Conservation (phyloP, 2,888 invertebrate genomes). For the Nemurella pictetii region DNA sequence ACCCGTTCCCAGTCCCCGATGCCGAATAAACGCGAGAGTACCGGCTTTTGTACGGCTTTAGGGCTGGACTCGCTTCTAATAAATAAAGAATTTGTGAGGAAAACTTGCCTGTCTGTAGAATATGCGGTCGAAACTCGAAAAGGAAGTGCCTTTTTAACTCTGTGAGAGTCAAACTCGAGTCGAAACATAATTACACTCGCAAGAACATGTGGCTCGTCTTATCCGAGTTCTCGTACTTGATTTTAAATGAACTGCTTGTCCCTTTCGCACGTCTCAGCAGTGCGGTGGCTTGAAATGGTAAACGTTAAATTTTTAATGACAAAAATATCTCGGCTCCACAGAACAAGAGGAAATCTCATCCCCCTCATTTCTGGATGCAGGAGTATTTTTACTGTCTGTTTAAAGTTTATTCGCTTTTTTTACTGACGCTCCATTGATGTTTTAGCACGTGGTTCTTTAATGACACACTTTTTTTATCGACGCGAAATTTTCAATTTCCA, state of each 20-base stretch:
- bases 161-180: not conserved
- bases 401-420: slow-evolving; percentile 1
- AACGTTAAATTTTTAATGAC: not conserved
- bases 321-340: not conserved
- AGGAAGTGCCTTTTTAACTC: not conserved
- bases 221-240: not conserved
- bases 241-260: not conserved
- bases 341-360: not conserved
- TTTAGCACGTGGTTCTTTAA: slow-evolving; percentile 19
- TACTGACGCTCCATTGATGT: slow-evolving; percentile 6
- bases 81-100: not conserved
- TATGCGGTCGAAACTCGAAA: not conserved
- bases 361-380: not conserved
- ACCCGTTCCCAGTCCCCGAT: not conserved
- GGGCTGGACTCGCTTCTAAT: not conserved
- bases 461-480: slow-evolving; percentile 25
- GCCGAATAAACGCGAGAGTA: not conserved
- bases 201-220: not conserved
- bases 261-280: not conserved
- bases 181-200: not conserved
- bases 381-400: not conserved
- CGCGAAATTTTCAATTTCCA: slow-evolving; percentile 25
- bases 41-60: not conserved
- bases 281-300: not conserved
- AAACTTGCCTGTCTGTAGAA: not conserved